Evolutionary conservation across 2,113 vertebrate species (phyloP), one percentile per base, ranked within the genome.

Genomic region (Solea senegalensis): DNA sequence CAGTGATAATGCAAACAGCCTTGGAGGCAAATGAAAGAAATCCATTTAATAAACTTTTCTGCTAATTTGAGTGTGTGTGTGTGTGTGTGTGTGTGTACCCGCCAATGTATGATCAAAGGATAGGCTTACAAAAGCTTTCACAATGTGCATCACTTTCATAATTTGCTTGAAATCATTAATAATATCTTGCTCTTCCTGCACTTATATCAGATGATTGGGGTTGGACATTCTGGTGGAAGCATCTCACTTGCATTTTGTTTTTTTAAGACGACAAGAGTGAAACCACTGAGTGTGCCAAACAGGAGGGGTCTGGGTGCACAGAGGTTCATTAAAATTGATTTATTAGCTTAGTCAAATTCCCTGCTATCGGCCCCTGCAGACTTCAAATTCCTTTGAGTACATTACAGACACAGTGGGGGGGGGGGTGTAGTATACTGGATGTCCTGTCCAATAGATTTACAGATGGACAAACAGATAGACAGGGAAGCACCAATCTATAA

Each of bases 251-350:
- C 15, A n/a, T 77, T 75, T 14, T 54, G 5, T 69, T 73, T 74
- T 59, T 69, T 9, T n/a, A 51, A 40, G 49, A 39, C 43, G 9
- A 15, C 7, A 41, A 55, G 15, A 54, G 34, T n/a, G 2, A 65
- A 52, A 57, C 59, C 53, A 65, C 2, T 21, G 7, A 74, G 39
- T 28, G 70, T 5, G 12, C 43, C 48, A 43, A 65, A 43, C 43
- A 51, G 61, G 55, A 45, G 44, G 62, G 16, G 7, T 45, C 43
- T 12, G 58, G 7, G 14, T 69, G 66, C 65, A 34, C 52, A 60
- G 78, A 58, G 40, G 83, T 87, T 92, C 73, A 91, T 90, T 90
- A 90, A 84, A 90, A 86, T 65, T 86, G 56, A 91, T 88, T 83
- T 88, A 69, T 81, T 73, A 60, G 76, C 69, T 81, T 61, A 72